These are phyloP conservation scores for Oscheius sp. DNA, from an alignment of 1,140 invertebrate genomes.

Conservation along the genomic window DNA sequence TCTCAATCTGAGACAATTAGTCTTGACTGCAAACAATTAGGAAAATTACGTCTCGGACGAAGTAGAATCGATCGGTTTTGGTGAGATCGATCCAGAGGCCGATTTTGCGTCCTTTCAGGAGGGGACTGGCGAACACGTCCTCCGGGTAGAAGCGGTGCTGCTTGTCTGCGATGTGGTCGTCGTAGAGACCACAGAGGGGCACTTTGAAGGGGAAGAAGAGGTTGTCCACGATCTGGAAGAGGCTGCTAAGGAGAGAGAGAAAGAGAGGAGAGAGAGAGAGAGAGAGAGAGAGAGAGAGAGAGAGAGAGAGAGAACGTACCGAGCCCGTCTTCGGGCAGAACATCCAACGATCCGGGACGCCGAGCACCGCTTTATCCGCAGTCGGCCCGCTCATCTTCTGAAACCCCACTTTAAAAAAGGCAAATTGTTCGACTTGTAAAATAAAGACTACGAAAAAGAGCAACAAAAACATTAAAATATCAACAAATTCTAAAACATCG, in stretches of 20 bases:
- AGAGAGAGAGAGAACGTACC: slow-evolving; percentile 32
- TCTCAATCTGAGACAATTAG: slow-evolving; percentile 70
- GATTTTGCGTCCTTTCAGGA: slow-evolving; percentile 68
- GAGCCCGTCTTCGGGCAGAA: slow-evolving; percentile 58
- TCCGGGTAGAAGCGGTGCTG: slow-evolving; percentile 49
- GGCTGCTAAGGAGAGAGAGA: neutral
- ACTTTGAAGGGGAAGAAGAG: slow-evolving; percentile 59
- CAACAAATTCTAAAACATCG: no score
- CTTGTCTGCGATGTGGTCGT: slow-evolving; percentile 46
- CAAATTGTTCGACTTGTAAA: no score
- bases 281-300: slow-evolving; percentile 6
- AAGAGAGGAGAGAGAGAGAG: neutral
- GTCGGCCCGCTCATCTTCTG: slow-evolving; percentile 39
- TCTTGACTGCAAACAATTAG: slow-evolving; percentile 73
- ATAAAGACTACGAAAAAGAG: no score
- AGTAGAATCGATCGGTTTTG: slow-evolving; percentile 88
- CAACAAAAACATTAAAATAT: no score
- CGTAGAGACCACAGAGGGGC: slow-evolving; percentile 53
- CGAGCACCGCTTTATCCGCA: slow-evolving; percentile 37
- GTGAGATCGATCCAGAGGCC: slow-evolving; percentile 95
- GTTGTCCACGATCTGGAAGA: slow-evolving; percentile 44
- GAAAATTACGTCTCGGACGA: slow-evolving; percentile 75
- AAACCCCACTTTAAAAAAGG: no score
- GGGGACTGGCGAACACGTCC: slow-evolving; percentile 32
- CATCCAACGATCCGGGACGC: slow-evolving; percentile 52